Base-by-base conservation (phyloP, 2,888 invertebrate genomes). In the Acleris holmiana region DNA sequence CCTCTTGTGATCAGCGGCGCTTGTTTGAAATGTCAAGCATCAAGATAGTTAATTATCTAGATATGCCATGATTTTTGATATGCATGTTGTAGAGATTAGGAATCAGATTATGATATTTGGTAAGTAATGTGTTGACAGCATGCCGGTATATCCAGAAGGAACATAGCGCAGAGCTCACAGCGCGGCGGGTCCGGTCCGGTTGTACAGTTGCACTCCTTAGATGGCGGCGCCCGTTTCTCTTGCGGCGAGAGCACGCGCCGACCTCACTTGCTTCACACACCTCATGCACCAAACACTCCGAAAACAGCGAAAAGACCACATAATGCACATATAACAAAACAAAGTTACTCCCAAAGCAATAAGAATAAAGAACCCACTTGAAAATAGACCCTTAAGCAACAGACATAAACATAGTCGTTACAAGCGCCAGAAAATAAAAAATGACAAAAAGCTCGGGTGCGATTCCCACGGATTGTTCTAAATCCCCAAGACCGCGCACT, bases 201-300 rank as follows among this genome's bases (percentile, higher is more conserved):
- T 88, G 83, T 88, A 89, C 90, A 87, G 89, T 89, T 89, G 90
- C 84, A 74, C 80, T 79, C 89, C 90, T 73, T 89, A 91, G 85
- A 89, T 87, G 89, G 90, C 84, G 88, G 80, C 84, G 88, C 82
- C 80, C 82, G 88, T 88, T 86, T 86, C 88, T 79, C 83, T 79
- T 68, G 67, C 46, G 41, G 47, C 23, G 41, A 49, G 18, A 8
- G 62, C 50, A 44, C 35, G 55, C 47, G 48, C 57, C 56, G 66
- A 62, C 59, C 67, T 56, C 54, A 56, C 61, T 51, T 57, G 58
- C 61, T 44, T n/a, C 44, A 48, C 64, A 40, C 61, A 61, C 67
- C 50, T 54, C 60, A 29, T 57, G 5, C 56, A 61, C 71, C 73
- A 70, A 70, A 72, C 73, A 71, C 72, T 67, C 68, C 72, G 67